A percentile compares a stretch with the other conserved stretches of the same genome.
These are phyloP conservation scores for Centruroides sculpturatus DNA, from an alignment of 1,140 invertebrate species.

Conservation along the genomic window DNA sequence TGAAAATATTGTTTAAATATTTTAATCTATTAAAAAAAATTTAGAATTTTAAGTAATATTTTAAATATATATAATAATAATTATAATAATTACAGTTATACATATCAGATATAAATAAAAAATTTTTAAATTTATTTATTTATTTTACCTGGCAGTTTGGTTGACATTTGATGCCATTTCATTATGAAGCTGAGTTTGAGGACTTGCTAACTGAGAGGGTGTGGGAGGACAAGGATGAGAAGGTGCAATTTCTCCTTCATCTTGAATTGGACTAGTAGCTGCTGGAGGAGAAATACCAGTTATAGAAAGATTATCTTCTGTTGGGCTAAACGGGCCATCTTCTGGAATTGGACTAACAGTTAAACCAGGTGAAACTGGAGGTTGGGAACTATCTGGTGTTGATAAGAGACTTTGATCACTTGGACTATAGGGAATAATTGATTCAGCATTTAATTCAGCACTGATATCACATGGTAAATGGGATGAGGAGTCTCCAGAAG, in stretches of 20 bases:
- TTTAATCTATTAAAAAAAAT: too few relatives aligned
- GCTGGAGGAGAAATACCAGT: constrained; percentile 6
- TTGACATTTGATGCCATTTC: too few relatives aligned
- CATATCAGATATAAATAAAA: too few relatives aligned
- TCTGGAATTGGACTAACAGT: constrained; percentile 10
- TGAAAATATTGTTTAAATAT: too few relatives aligned
- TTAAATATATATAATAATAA: too few relatives aligned
- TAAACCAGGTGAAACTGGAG: constrained; percentile 11
- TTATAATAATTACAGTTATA: too few relatives aligned
- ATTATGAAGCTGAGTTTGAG: constrained; percentile 3
- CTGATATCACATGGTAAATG: too few relatives aligned
- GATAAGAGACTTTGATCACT: constrained; percentile 9
- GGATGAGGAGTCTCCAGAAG: too few relatives aligned
- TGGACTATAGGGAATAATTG: constrained; percentile 2
- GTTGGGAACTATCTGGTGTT: constrained; percentile 12
- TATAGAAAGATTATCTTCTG: constrained; percentile 7
- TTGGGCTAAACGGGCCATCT: constrained; percentile 6
- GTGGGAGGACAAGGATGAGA: constrained; percentile 28
- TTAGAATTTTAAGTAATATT: too few relatives aligned
- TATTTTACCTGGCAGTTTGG: too few relatives aligned
- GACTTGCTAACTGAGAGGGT: constrained; percentile 14
- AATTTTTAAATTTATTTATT: too few relatives aligned
- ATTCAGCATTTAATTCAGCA: too few relatives aligned
- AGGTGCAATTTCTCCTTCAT: constrained; percentile 11
- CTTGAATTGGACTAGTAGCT: constrained; percentile 6